Base-by-base conservation (phyloP, 2,888 invertebrate genomes). In the Ypsolopha sequella region DNA sequence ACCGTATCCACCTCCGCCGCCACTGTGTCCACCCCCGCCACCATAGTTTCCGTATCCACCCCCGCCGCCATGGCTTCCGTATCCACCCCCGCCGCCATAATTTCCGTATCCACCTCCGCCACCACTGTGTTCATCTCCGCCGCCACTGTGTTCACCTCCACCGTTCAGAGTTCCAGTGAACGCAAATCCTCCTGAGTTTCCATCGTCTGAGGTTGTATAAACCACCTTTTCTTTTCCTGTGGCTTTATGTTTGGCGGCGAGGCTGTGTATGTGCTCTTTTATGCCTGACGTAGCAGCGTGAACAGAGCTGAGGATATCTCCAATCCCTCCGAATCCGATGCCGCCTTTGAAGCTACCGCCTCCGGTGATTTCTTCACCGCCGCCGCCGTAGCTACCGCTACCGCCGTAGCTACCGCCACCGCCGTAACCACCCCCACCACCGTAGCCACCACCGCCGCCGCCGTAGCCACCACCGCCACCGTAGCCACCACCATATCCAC, bases 141-240 rank as follows among this genome's bases (percentile, higher is more conserved):
- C 79, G 11, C 88, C 88, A 43, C 74, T 74, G 38, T 78, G 79
- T 11, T 82, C 79, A 55, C 77, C 76, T 1, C 73, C 75, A 33
- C 71, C 71, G 6, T 62, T 68, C n/a, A 77, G 56, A 1, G 66
- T 65, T 13, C 85, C 85, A 34, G 82, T 81, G 53, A 76, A 84
- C 3, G 80, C 82, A 53, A 77, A 82, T 1, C 82, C 85, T 52
- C 81, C 81, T 51, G 85, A 85, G 55, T 78, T 84, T 52, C 81
- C 82, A 52, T 84, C 82, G 35, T 77, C 73, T 14, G 81, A 79
- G 56, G 78, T 73, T 0, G 78, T 74, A 54, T 72, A 76, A 33
- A 84, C 66, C 1, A 71, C 66, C 62, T 80, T 80, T 51, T 69
- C 49, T 33, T 41, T 41, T 24, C 36, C 70, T 41, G 65, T 64